Base-by-base conservation (phyloP, 2,888 invertebrate genomes). In the Phengaris arion region DNA sequence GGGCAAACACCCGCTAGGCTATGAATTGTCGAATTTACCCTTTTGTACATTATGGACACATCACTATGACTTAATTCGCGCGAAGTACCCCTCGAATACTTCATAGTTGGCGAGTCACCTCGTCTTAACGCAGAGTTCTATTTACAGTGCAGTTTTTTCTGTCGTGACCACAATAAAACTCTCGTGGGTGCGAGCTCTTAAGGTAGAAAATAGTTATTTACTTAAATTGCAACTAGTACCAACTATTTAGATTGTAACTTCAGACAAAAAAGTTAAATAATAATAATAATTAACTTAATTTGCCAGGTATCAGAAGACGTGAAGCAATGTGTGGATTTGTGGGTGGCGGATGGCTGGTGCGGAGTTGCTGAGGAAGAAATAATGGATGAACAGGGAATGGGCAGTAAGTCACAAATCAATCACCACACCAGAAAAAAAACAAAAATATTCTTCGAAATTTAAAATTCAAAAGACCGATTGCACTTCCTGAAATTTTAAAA, bases 341-440 rank as follows among this genome's bases (percentile, higher is more conserved):
- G 94, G 93, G 87, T 91, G 45, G 82, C 86, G 0, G 93, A 92
- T 68, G 93, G 93, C 7, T 93, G 93, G 93, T 93, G 93, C 78
- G 93, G 93, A 2, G 93, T 93, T 0, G 88, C 89, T 1, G 93
- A 93, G 78, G 92, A 93, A 79, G 93, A 92, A 64, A 79, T 89
- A 10, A 89, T 86, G 74, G 92, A 93, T 70, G 94, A 94, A 77
- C 85, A 87, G 12, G 89, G 89, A 7, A 88, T 85, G 69, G 87
- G 84, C 80, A 83, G 93, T 92, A 81, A 81, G 81, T 46, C 22
- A 15, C 13, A 48, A 74, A 72, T 35, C 10, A 10, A 15, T 6
- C 22, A 69, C 48, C 12, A 59, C 35, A 45, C 6, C 2, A 64
- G 13, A 35, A 6, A n/a, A 57, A 9, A 7, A 9, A n/a, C 4